These are phyloP conservation scores for Microcebus lehilahytsara DNA, from an alignment of 2,113 vertebrate species.

Conservation along the genomic window DNA sequence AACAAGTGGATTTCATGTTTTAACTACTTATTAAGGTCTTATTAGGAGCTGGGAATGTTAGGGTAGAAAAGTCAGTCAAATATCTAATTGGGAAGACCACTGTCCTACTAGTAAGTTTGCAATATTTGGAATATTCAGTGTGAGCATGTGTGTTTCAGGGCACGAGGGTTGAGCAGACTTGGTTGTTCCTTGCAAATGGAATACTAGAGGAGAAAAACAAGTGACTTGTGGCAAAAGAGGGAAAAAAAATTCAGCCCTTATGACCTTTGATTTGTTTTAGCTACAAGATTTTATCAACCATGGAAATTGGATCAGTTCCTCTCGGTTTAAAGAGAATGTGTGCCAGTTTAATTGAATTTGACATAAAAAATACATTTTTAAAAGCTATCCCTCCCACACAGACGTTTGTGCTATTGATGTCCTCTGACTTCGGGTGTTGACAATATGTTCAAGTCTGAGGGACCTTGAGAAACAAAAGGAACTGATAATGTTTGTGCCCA, in stretches of 20 bases:
- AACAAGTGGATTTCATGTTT: background rate
- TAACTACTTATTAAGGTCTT: background rate
- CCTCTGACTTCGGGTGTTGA: slow-evolving; percentile 36
- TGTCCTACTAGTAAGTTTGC: background rate
- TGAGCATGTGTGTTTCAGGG: background rate
- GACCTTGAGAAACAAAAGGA: slow-evolving; percentile 65
- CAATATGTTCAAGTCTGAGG: slow-evolving; percentile 5
- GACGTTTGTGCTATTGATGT: background rate
- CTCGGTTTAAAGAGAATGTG: background rate
- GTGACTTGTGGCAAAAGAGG: background rate
- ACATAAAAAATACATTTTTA: slow-evolving; percentile 18
- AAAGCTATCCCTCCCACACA: slow-evolving; percentile 14
- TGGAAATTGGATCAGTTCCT: background rate
- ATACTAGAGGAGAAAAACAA: background rate
- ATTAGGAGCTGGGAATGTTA: background rate
- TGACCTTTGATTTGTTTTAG: slow-evolving; percentile 28
- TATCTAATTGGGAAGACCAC: background rate
- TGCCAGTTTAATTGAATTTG: slow-evolving; percentile 18
- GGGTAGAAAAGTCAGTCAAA: background rate
- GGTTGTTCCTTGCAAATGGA: background rate
- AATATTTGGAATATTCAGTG: background rate
- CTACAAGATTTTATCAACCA: background rate
- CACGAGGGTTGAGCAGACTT: background rate
- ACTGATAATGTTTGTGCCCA: background rate
- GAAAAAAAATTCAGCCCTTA: background rate